phyloP scores from a whole-genome alignment of 2,888 invertebrate species.

The Drosophila neonasuta region DNA sequence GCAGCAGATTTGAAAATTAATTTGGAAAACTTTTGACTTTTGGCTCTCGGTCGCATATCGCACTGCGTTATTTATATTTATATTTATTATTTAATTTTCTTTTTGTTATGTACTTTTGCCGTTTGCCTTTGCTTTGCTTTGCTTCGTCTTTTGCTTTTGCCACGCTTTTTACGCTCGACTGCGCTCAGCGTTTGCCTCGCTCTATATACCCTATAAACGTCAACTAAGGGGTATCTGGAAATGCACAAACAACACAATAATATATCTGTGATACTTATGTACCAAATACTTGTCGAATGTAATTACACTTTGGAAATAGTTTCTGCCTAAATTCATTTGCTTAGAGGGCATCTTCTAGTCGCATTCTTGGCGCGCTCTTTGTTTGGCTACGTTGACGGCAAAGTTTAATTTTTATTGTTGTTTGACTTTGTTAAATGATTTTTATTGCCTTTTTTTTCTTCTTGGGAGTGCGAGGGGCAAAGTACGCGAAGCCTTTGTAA shows the following conservation, averaged over 20 bases:
- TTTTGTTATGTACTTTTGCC: slow-evolving; percentile 65
- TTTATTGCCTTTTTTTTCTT: slow-evolving; percentile 68
- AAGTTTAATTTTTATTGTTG: slow-evolving; percentile 78
- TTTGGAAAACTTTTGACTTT: slow-evolving; percentile 63
- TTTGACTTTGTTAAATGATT: slow-evolving; percentile 78
- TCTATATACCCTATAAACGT: slow-evolving; percentile 8
- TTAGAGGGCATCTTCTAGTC: slow-evolving; percentile 11
- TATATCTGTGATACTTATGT: not conserved
- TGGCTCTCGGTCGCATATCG: slow-evolving; percentile 32
- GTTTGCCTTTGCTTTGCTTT: slow-evolving; percentile 39
- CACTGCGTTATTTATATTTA: slow-evolving; percentile 69
- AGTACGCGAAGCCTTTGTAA: slow-evolving; percentile 65
- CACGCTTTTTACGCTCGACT: slow-evolving; percentile 59
- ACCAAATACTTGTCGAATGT: too few relatives aligned
- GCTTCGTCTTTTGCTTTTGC: slow-evolving; percentile 26
- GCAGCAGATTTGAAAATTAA: slow-evolving; percentile 64
- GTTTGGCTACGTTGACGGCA: slow-evolving; percentile 69
- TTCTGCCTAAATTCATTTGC: too few relatives aligned
- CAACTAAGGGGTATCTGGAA: not conserved
- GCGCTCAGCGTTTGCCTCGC: slow-evolving; percentile 28
- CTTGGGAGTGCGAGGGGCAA: slow-evolving; percentile 17
- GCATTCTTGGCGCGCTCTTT: not conserved
- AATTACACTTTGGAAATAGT: too few relatives aligned
- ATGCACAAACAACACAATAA: not conserved
- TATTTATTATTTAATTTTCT: slow-evolving; percentile 75